These are phyloP conservation scores for Desoria tigrina DNA, from an alignment of 2,888 invertebrate genomes.

Conservation along the genomic window DNA sequence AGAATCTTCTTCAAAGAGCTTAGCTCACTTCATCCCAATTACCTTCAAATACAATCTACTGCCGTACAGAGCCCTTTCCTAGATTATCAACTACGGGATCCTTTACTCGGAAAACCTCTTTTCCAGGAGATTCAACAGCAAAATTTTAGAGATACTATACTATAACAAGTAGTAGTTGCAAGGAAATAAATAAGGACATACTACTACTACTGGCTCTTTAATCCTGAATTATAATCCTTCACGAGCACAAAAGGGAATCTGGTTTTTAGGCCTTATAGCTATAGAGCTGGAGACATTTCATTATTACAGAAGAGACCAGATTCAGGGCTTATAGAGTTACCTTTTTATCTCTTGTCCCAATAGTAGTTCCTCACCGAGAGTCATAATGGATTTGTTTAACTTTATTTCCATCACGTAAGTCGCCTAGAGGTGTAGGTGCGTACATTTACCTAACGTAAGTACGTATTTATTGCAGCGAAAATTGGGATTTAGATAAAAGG, in stretches of 20 bases:
- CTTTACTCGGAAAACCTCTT: too few species aligned
- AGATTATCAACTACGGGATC: too few species aligned
- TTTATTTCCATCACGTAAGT: constrained; percentile 11
- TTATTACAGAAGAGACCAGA: too few species aligned
- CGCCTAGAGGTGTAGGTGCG: neutral
- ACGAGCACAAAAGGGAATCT: neutral
- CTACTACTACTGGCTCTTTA: constrained; percentile 2
- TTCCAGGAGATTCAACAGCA: too few species aligned
- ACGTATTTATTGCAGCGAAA: constrained; percentile 16
- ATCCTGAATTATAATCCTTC: constrained; percentile 14
- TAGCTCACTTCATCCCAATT: constrained; percentile 8
- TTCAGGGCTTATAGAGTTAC: too few species aligned
- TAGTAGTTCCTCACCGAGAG: neutral
- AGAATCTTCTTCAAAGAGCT: neutral
- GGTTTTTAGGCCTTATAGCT: neutral
- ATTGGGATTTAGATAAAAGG: constrained; percentile 16
- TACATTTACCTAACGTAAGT: constrained; percentile 4
- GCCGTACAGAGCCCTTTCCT: too few species aligned
- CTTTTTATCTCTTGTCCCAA: too few species aligned
- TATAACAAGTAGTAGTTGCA: neutral
- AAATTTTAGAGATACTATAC: too few species aligned
- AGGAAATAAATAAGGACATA: constrained; percentile 13
- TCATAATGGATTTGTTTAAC: neutral
- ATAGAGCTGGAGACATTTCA: too few species aligned
- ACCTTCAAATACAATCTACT: neutral